Evolutionary conservation across 1,140 invertebrate species (phyloP).

Genomic region (Ectropis grisescens): DNA sequence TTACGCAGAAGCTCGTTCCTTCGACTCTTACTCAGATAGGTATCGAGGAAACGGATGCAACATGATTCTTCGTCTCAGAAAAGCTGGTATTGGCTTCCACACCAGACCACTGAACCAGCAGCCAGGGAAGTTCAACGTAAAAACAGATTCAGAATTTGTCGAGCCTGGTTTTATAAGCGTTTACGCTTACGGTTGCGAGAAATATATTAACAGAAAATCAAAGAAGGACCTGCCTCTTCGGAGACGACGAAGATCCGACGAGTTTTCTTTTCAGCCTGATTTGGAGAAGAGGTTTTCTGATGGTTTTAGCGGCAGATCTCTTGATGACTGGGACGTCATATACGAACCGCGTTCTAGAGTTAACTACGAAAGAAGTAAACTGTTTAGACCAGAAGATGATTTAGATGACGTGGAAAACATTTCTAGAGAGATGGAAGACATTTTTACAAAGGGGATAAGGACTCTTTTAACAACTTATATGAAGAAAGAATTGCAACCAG

Average conservation of each 20-base stretch:
- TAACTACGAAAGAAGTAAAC: slow-evolving; percentile 57
- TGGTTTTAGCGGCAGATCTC: slow-evolving; percentile 44
- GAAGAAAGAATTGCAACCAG: slow-evolving; percentile 84
- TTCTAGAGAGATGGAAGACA: slow-evolving; percentile 85
- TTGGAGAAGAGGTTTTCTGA: slow-evolving; percentile 23
- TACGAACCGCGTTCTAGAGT: slow-evolving; percentile 44
- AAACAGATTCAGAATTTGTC: slow-evolving; percentile 85
- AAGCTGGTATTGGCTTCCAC: slow-evolving; percentile 82
- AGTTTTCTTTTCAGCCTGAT: slow-evolving; percentile 47
- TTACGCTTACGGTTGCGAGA: slow-evolving; percentile 84
- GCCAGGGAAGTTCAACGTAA: slow-evolving; percentile 78
- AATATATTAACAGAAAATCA: slow-evolving; percentile 59
- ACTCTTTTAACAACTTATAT: slow-evolving; percentile 85
- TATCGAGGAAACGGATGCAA: slow-evolving; percentile 72
- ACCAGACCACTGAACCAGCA: slow-evolving; percentile 64
- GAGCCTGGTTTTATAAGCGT: slow-evolving; percentile 87
- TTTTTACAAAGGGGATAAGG: slow-evolving; percentile 83
- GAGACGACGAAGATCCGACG: slow-evolving; percentile 43
- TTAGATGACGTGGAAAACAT: slow-evolving; percentile 74
- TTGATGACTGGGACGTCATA: slow-evolving; percentile 45
- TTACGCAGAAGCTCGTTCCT: slow-evolving; percentile 50
- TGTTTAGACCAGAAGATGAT: slow-evolving; percentile 57
- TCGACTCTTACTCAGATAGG: slow-evolving; percentile 32
- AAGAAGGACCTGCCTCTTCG: slow-evolving; percentile 54
- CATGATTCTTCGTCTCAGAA: slow-evolving; percentile 82